Evolutionary conservation across 1,140 invertebrate genomes (phyloP), one percentile per base, ranked within the genome.

Genomic region (Pogonus chalceus): DNA sequence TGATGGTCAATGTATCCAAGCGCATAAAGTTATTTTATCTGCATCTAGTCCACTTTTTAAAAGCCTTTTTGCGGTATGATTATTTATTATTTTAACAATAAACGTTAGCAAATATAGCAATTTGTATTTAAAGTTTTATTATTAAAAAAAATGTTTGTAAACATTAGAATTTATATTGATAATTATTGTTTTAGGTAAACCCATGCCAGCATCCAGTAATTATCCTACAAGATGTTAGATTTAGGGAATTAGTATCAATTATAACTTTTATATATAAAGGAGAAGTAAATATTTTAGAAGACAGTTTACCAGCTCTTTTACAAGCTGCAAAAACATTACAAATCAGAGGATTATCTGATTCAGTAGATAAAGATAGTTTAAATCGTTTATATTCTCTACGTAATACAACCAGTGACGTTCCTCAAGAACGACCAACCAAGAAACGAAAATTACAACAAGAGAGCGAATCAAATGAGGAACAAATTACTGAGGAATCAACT

Each of bases 1-100:
- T 58, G 82, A 84, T 58, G 81, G 83, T 52, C 73, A 77, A 48
- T 77, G 79, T 68, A 73, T 84, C 54, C 79, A 81, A 53, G 81
- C 83, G 50, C 84, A 87, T 61, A 85, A 84, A 73, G 77, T 87
- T 39, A 81, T 87, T 59, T 67, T 87, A 2, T 84, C 83, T 4
- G 83, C 83, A 1, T 85, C 84, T 59, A 85, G 83, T 68, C 77
- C 81, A 2, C 82, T 84, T 61, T 87, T 87, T 67, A 78, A 75
- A 60, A 76, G 75, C 56, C 78, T 84, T 61, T 81, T 83, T 59
- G 79, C 82, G 76, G 81, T 83, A 66, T 58, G 35, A 48, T 23
- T 9, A 7, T 51, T 55, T 46, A 57, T 22, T 24, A 54, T n/a
- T n/a, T n/a, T n/a, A n/a, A n/a, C n/a, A n/a, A n/a, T n/a, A n/a